A percentile compares a stretch with the other conserved stretches of the same genome.
Conservation (phyloP, 1,140 invertebrate genomes). For the Uloborus diversus region DNA sequence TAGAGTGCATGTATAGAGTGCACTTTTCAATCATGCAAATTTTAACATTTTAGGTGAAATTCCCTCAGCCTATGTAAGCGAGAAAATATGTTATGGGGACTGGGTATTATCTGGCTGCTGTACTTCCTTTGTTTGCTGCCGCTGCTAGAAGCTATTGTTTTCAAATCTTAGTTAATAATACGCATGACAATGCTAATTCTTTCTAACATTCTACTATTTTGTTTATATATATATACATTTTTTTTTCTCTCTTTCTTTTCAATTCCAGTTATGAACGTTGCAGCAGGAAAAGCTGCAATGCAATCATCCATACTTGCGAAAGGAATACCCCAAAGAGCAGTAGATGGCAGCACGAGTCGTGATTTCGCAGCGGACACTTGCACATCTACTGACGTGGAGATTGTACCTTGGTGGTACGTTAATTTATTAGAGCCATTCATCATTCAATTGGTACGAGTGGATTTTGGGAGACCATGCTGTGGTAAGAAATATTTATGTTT, state of each 20-base stretch:
- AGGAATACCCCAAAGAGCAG: constrained; percentile 87
- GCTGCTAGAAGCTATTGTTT: too few relatives aligned
- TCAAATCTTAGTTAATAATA: too few relatives aligned
- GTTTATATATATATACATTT: background rate
- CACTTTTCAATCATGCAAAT: too few relatives aligned
- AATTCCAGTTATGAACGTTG: constrained; percentile 89
- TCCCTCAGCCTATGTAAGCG: too few relatives aligned
- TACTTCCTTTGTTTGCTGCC: too few relatives aligned
- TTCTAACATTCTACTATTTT: too few relatives aligned
- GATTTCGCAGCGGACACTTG: constrained; percentile 85
- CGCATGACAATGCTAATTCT: too few relatives aligned
- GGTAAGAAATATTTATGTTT: constrained; percentile 68
- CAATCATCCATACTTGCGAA: constrained; percentile 82
- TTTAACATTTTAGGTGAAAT: too few relatives aligned
- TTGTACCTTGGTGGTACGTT: constrained; percentile 93
- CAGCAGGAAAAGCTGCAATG: constrained; percentile 95
- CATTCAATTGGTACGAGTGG: constrained; percentile 87
- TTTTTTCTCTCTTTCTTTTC: background rate
- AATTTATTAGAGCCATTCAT: constrained; percentile 94
- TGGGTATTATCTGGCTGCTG: too few relatives aligned
- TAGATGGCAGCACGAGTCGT: constrained; percentile 87
- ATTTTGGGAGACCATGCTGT: constrained; percentile 93
- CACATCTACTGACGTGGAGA: constrained; percentile 79
- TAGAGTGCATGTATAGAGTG: too few relatives aligned
- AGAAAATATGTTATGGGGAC: too few relatives aligned